Evolutionary conservation across 2,888 invertebrate genomes (phyloP).

Genomic region (Agonopterix arenella): DNA sequence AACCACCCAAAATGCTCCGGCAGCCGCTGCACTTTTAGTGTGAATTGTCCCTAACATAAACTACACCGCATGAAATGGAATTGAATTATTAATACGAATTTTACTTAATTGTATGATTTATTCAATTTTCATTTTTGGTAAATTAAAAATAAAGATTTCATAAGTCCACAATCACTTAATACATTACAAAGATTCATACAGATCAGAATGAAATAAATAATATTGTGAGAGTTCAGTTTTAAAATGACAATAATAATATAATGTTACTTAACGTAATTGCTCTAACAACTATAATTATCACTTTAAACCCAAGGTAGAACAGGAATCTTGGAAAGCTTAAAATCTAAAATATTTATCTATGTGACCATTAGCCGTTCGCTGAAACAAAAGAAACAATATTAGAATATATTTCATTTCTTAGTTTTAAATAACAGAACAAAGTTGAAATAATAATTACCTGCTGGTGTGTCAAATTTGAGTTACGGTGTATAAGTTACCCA

Average conservation of each 20-base stretch:
- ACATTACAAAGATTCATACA: conserved; percentile 71
- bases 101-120: conserved; percentile 68
- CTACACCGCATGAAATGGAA: not conserved
- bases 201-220: conserved; percentile 75
- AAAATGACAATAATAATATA: conserved; percentile 45
- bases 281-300: conserved; percentile 70
- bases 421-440: conserved; percentile 6
- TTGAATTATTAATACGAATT: conserved; percentile 13
- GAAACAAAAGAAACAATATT: conserved; percentile 35
- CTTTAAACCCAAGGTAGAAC: conserved; percentile 71
- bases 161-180: conserved; percentile 70
- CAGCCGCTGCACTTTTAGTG: too few species aligned
- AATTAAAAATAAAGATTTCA: conserved; percentile 69
- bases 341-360: conserved; percentile 66
- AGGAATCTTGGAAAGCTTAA: conserved; percentile 71
- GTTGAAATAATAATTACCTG: conserved; percentile 42
- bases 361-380: conserved; percentile 58
- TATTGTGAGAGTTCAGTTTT: conserved; percentile 63
- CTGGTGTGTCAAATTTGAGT: conserved; percentile 37
- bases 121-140: conserved; percentile 73
- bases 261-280: conserved; percentile 65
- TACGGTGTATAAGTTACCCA: conserved; percentile 34
- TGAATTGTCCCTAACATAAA: too few species aligned
- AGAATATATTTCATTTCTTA: not conserved
- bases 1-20: too few species aligned